Conservation (phyloP, 2,888 invertebrate species). For the Acanthosoma haemorrhoidale region DNA sequence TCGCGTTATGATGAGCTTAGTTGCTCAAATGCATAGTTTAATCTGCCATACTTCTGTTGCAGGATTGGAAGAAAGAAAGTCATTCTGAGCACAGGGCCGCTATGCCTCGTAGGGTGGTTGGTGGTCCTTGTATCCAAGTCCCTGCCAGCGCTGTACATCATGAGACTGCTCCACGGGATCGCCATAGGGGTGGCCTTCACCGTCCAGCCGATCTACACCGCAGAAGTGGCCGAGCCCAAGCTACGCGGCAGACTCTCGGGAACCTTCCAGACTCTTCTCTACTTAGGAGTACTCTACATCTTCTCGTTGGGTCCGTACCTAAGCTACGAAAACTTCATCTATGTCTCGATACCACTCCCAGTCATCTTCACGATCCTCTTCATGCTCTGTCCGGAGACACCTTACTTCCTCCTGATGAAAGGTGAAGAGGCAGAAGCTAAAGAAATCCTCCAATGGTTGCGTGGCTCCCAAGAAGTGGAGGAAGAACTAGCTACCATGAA, state of each 20-base stretch:
- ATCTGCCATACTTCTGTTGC: no score
- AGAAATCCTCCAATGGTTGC: conserved; percentile 30
- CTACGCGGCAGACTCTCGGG: conserved; percentile 39
- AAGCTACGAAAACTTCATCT: conserved; percentile 44
- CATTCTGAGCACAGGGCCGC: conserved; percentile 32
- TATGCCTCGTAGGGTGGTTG: conserved; percentile 35
- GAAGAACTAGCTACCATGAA: conserved; percentile 30
- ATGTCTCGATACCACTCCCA: not conserved
- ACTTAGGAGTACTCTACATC: conserved; percentile 36
- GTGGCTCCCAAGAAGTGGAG: conserved; percentile 44
- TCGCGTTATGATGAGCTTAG: no score
- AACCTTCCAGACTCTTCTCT: conserved; percentile 38
- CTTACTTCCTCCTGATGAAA: conserved; percentile 32
- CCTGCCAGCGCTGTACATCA: conserved; percentile 34
- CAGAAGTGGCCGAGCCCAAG: conserved; percentile 37
- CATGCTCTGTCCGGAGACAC: no score
- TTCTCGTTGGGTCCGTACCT: conserved; percentile 36
- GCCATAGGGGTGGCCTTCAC: conserved; percentile 39
- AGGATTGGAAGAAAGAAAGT: conserved; percentile 34
- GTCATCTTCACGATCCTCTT: conserved; percentile 24
- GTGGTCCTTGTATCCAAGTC: conserved; percentile 33
- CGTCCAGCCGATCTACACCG: no score
- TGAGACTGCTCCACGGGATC: conserved; percentile 38
- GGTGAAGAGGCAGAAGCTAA: conserved; percentile 25
- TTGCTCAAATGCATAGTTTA: no score